Percentiles rank a stretch among this genome's conserved stretches.
Evolutionary conservation across 2,888 invertebrate species (phyloP).

Genomic region (Urechis unicinctus): DNA sequence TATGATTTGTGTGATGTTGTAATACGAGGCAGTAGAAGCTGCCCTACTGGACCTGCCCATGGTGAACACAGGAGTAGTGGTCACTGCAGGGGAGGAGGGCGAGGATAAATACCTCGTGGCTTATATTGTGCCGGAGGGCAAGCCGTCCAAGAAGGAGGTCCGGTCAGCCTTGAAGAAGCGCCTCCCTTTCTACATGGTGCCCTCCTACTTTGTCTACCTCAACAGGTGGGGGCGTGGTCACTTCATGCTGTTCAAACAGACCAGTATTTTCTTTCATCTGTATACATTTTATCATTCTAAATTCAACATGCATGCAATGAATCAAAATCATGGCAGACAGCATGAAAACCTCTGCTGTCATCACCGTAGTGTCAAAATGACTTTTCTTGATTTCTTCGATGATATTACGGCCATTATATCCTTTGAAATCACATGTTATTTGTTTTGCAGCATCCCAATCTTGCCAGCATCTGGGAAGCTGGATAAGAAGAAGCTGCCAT

Average conservation of each 20-base stretch:
- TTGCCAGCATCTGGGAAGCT: constrained; percentile 49
- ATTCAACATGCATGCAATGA: not conserved
- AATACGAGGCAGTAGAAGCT: constrained; percentile 49
- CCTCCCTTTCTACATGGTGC: constrained; percentile 53
- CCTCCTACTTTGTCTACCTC: constrained; percentile 47
- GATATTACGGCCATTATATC: too few species aligned
- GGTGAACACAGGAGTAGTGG: constrained; percentile 46
- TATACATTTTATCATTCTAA: not conserved
- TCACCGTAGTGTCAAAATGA: too few species aligned
- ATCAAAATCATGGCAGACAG: too few species aligned
- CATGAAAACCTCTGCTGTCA: too few species aligned
- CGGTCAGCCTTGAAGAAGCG: constrained; percentile 45
- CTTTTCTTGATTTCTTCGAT: not conserved
- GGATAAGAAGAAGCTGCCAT: constrained; percentile 47
- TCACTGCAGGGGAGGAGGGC: constrained; percentile 49
- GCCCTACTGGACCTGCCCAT: constrained; percentile 43
- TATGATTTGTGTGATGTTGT: not conserved
- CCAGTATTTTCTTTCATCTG: not conserved
- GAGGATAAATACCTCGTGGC: constrained; percentile 51
- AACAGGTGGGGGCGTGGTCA: constrained; percentile 29
- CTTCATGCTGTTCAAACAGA: too few species aligned
- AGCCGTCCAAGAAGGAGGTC: constrained; percentile 39
- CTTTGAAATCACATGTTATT: too few species aligned
- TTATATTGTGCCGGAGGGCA: constrained; percentile 44
- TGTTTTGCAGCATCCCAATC: constrained; percentile 46